These are phyloP conservation scores for Pomacea maculata DNA, from an alignment of 1,140 invertebrate genomes.

Conservation along the genomic window DNA sequence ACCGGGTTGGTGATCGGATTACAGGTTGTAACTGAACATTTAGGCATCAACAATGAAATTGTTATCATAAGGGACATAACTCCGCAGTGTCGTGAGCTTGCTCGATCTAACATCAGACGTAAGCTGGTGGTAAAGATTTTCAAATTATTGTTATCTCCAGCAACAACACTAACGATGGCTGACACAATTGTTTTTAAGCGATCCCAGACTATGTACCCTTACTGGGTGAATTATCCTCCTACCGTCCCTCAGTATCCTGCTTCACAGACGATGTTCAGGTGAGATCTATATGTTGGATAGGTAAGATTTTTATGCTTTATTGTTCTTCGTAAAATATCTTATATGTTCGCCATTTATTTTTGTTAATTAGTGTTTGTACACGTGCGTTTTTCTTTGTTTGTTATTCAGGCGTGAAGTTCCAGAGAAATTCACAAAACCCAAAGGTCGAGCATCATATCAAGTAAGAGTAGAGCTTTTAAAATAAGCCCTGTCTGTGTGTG, in stretches of 20 bases:
- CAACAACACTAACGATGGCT: conserved; percentile 38
- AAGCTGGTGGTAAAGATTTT: too few species aligned
- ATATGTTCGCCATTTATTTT: neutral
- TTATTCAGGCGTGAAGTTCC: conserved; percentile 37
- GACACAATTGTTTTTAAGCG: conserved; percentile 55
- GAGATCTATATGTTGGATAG: neutral
- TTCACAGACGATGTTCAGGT: conserved; percentile 61
- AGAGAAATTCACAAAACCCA: conserved; percentile 44
- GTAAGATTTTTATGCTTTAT: too few species aligned
- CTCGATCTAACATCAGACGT: too few species aligned
- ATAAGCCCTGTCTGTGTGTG: neutral
- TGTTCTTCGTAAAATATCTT: too few species aligned
- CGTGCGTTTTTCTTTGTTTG: neutral
- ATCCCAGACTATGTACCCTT: conserved; percentile 51
- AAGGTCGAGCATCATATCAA: conserved; percentile 33
- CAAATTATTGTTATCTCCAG: too few species aligned
- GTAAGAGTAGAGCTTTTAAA: conserved; percentile 15
- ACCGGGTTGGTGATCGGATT: too few species aligned
- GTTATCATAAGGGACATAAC: too few species aligned
- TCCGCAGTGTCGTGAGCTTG: too few species aligned
- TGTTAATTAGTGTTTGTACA: neutral
- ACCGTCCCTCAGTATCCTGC: conserved; percentile 56
- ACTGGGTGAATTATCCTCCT: conserved; percentile 55
- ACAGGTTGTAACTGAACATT: too few species aligned
- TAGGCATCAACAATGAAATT: too few species aligned